A percentile compares a stretch with the other conserved stretches of the same genome.
phyloP scores from a whole-genome alignment of 2,888 invertebrate species.

The Scrobipalpa atriplicella region DNA sequence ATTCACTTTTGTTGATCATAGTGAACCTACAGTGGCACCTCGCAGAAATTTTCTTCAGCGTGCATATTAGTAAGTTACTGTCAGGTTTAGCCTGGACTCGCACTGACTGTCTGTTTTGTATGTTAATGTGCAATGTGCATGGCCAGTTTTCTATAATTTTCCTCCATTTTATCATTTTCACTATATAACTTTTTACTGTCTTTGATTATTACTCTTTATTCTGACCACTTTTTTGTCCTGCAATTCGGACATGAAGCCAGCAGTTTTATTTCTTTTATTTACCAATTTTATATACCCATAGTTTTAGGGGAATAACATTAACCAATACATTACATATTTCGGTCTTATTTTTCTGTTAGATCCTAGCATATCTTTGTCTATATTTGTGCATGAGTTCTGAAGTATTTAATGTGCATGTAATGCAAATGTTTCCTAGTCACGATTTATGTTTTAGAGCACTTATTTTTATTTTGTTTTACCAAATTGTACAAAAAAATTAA shows the following conservation, averaged over 20 bases:
- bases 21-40: neutral
- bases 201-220: constrained; percentile 12
- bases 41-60: constrained; percentile 19
- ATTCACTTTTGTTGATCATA: constrained; percentile 14
- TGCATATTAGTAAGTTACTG: constrained; percentile 11
- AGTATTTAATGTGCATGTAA: too few species aligned
- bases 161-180: neutral
- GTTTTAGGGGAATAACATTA: neutral
- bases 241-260: neutral
- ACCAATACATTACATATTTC: neutral
- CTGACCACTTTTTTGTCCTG: neutral
- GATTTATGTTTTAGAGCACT: too few species aligned
- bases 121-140: constrained; percentile 27
- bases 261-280: too few species aligned
- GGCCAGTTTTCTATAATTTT: neutral
- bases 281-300: too few species aligned
- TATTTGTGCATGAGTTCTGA: neutral
- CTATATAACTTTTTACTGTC: neutral
- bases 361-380: neutral
- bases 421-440: too few species aligned
- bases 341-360: neutral
- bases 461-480: too few species aligned
- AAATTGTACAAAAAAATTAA: too few species aligned
- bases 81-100: neutral
- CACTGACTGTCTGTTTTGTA: neutral